These are phyloP conservation scores for Nyctibius grandis DNA, from an alignment of 2,797 vertebrate species.

Conservation along the genomic window DNA sequence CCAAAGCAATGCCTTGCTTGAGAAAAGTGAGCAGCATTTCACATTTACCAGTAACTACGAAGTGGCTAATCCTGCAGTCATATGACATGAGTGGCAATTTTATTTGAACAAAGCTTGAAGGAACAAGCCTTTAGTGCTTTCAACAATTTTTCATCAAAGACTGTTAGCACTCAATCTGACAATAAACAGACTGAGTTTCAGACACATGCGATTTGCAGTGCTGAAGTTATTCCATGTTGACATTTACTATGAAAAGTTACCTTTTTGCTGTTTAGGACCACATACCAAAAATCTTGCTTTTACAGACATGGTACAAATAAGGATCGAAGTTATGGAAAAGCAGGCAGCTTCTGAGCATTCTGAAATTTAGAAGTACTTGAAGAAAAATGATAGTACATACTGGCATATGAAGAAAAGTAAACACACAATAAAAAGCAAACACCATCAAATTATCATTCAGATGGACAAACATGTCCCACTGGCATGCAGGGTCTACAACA, in stretches of 20 bases:
- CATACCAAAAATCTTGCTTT: background rate
- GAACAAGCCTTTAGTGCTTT: conserved; percentile 10
- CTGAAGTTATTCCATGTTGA: background rate
- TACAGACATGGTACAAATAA: background rate
- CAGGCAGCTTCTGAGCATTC: background rate
- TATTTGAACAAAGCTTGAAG: background rate
- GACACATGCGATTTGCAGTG: background rate
- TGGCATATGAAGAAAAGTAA: background rate
- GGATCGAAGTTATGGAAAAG: background rate
- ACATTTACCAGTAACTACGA: background rate
- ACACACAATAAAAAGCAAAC: background rate
- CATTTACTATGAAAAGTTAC: background rate
- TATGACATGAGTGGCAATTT: conserved; percentile 1
- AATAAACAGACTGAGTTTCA: conserved; percentile 4
- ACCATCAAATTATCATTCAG: background rate
- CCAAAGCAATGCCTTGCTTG: background rate
- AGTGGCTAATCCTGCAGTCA: background rate
- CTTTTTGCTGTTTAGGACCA: background rate
- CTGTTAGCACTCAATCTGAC: conserved; percentile 4
- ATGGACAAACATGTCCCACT: background rate
- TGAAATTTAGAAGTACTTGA: background rate
- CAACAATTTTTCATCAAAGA: conserved; percentile 26
- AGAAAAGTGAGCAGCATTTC: background rate
- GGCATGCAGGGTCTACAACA: background rate
- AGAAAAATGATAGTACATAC: background rate